Evolutionary conservation across 2,888 invertebrate genomes (phyloP), one percentile per base, ranked within the genome.

Genomic region (Acleris holmiana): DNA sequence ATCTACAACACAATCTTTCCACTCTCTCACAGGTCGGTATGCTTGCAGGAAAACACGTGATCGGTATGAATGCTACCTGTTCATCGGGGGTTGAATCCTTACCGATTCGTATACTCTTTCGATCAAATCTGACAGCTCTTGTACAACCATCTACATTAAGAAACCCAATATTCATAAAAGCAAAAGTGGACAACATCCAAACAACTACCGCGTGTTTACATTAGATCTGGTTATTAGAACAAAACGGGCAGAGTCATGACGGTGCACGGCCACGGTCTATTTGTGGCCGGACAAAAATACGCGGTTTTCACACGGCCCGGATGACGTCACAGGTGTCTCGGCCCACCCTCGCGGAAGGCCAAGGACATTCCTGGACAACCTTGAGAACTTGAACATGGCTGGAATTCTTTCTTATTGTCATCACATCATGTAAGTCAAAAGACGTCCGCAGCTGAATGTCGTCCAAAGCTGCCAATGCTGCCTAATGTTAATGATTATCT

Each of bases 231-330:
- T 69, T 69, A 72, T 72, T 71, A 75, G 74, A 75, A 76, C 73
- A 74, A 76, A 75, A 74, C 69, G 62, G 61, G 68, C 65, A 70
- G 69, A 68, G 67, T 64, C 68, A 69, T 74, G 75, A 74, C 73
- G 73, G 62, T 66, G 64, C 68, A 67, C 41, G 65, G 57, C 44
- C 57, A 51, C 53, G 53, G 40, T 47, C 82, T 85, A 86, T 85
- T 85, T 82, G 75, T 72, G 80, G 69, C 66, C 71, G 73, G 67
- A 80, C 79, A 76, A 77, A 85, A 85, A 85, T 85, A 84, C 80
- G 76, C 69, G 73, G 73, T 79, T 85, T 83, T 72, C 83, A 83
- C 85, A 84, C 84, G 84, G 80, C 83, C 76, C 61, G 76, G 68
- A 64, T 71, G 72, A 66, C 67, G 69, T 70, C 64, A 66, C 50